Base-by-base conservation (phyloP, 2,888 invertebrate genomes). In the Drosophila kambysellisi region DNA sequence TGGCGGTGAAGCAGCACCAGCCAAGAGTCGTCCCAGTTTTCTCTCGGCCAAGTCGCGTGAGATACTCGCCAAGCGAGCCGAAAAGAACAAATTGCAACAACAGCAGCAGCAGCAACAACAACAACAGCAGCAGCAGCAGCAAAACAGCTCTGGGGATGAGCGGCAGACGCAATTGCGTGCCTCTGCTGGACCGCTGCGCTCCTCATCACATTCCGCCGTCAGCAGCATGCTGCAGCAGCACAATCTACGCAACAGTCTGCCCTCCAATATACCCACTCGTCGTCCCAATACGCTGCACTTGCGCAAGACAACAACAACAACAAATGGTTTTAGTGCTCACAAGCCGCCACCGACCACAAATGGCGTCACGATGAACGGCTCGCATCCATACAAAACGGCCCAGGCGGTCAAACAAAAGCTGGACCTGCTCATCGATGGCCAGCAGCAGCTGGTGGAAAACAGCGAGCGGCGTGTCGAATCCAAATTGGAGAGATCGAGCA, bases 401-500 rank as follows among this genome's bases (percentile, higher is more conserved):
- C 90, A 91, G 62, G 91, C 90, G 57, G 91, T 92, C 32, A 91
- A 91, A 73, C 91, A 92, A 68, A 92, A 92, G 62, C 88, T 93
- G 60, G 92, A 92, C 70, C 82, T 92, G 75, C 91, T 92, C 62
- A 91, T 92, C 64, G 90, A 91, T 71, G 81, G 81, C 41, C 78
- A 70, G 72, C 73, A 76, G 37, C 50, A 66, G 43, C 43, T 20
- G 43, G 20, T 46, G 25, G 46, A 61, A 48, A 65, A 29, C 32
- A 43, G 59, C 65, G 78, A 73, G n/a, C 74, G 76, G 12, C 81
- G 72, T 12, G 80, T 79, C 17, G 86, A 88, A 68, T 91, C 92
- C 39, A 93, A 93, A 80, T 82, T 93, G 70, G 93, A 93, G 76
- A 90, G 93, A 32, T 93, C 93, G n/a, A 93, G 93, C 80, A 93